Base-by-base conservation (phyloP, 2,888 invertebrate species). In the Spodoptera picta region DNA sequence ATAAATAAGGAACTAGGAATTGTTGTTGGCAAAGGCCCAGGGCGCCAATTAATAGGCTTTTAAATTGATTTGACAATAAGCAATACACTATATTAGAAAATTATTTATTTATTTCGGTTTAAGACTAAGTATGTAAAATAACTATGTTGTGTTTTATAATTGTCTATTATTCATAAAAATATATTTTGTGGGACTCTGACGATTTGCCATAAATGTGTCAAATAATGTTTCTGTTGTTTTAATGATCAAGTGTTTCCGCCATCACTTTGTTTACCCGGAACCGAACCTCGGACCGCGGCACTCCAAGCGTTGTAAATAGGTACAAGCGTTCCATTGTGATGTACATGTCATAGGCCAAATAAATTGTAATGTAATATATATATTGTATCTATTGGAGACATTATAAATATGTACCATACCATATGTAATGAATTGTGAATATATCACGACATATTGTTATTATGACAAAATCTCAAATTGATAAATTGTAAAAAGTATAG, bases 71-170 rank as follows among this genome's bases (percentile, higher is more conserved):
- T 87, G 94, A 94, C 93, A 93, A 93, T 93, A 94, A 94, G 93
- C 90, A 87, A 90, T 90, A 88, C 75, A 86, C 85, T 89, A 84
- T 85, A 83, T 83, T 92, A 92, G 92, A 89, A 80, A 85, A 84
- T 93, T 87, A 92, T 90, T 93, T 93, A 94, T 94, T 94, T 94
- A 94, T 94, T 94, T 93, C 88, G 92, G 86, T 91, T 88, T 94
- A 94, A 90, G 93, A 90, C 89, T 90, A 19, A 19, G 19, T 19
- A 91, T 91, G 92, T 94, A 92, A 93, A 91, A 88, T 91, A 91
- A 90, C 90, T 86, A 89, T 88, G 92, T 94, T 93, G 90, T 92
- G 93, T 93, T 93, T 93, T 93, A 90, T 92, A 86, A 90, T 79
- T 93, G 91, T 92, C 94, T 93, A 92, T 80, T 70, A 74, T 53